phyloP scores from a whole-genome alignment of 2,113 vertebrate species.

The Chitala chitala region DNA sequence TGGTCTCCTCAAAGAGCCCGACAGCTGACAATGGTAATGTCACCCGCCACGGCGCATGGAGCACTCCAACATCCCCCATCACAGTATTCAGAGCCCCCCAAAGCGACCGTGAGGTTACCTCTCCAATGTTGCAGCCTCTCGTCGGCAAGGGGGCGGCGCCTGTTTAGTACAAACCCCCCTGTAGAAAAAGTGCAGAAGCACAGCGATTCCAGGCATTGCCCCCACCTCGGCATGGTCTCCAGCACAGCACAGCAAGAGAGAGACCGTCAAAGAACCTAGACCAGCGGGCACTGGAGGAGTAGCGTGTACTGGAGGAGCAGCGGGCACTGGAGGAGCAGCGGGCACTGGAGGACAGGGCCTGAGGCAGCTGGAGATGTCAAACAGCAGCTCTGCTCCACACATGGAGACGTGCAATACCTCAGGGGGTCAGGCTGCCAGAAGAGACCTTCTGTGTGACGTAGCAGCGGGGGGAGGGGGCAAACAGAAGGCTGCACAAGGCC shows the following conservation, averaged over 20 bases:
- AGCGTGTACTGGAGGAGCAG: background rate
- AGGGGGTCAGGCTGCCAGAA: background rate
- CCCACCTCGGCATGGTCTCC: too few relatives aligned
- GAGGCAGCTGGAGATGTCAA: too few relatives aligned
- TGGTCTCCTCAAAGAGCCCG: too few relatives aligned
- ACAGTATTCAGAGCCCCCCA: too few relatives aligned
- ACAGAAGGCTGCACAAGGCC: background rate
- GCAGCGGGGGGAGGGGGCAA: background rate
- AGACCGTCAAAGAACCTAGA: too few relatives aligned
- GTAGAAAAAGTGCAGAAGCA: background rate
- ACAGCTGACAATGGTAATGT: too few relatives aligned
- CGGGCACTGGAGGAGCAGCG: background rate
- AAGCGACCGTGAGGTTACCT: background rate
- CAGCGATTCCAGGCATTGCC: background rate
- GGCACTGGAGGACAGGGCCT: background rate
- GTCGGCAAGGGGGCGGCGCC: background rate
- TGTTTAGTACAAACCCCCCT: background rate
- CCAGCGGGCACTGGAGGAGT: too few relatives aligned
- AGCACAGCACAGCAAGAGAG: too few relatives aligned
- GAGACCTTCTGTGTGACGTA: constrained; percentile 2
- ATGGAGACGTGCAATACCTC: too few relatives aligned
- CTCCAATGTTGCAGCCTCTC: background rate
- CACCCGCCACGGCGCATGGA: too few relatives aligned
- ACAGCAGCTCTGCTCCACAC: too few relatives aligned
- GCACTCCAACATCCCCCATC: too few relatives aligned